Evolutionary conservation across 2,888 invertebrate genomes (phyloP).

Genomic region (Pedicia rivosa): DNA sequence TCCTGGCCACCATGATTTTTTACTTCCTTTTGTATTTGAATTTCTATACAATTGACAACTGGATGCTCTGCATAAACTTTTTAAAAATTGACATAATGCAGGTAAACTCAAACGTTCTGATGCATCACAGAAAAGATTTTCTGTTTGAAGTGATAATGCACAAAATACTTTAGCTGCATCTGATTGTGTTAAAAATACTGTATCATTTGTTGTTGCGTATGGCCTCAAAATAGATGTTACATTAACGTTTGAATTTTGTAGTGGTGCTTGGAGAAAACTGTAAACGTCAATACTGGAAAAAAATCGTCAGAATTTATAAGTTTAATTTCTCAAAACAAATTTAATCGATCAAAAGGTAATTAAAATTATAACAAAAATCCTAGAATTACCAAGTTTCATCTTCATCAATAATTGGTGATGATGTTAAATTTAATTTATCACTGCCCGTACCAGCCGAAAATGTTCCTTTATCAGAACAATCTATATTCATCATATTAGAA

Average conservation of each 20-base stretch:
- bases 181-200: constrained; percentile 49
- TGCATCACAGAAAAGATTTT: constrained; percentile 78
- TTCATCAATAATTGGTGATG: constrained; percentile 50
- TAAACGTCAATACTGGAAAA: constrained; percentile 65
- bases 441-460: constrained; percentile 36
- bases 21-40: constrained; percentile 29
- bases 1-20: constrained; percentile 30
- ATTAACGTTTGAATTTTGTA: constrained; percentile 42
- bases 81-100: constrained; percentile 66
- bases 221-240: constrained; percentile 29
- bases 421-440: constrained; percentile 41
- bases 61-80: constrained; percentile 71
- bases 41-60: constrained; percentile 46
- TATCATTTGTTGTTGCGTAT: constrained; percentile 29
- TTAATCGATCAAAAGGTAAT: too few relatives aligned
- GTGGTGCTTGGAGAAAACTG: constrained; percentile 58
- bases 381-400: constrained; percentile 63
- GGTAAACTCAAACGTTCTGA: constrained; percentile 74
- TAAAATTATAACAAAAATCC: too few relatives aligned
- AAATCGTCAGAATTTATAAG: background rate
- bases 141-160: constrained; percentile 76
- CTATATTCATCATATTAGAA: constrained; percentile 27
- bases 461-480: constrained; percentile 25
- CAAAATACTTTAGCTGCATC: constrained; percentile 82
- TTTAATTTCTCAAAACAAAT: too few relatives aligned